Percentiles rank a stretch among this genome's conserved stretches.
Evolutionary conservation across 2,888 invertebrate genomes (phyloP).

Genomic region (Marasmarcha lunaedactyla): DNA sequence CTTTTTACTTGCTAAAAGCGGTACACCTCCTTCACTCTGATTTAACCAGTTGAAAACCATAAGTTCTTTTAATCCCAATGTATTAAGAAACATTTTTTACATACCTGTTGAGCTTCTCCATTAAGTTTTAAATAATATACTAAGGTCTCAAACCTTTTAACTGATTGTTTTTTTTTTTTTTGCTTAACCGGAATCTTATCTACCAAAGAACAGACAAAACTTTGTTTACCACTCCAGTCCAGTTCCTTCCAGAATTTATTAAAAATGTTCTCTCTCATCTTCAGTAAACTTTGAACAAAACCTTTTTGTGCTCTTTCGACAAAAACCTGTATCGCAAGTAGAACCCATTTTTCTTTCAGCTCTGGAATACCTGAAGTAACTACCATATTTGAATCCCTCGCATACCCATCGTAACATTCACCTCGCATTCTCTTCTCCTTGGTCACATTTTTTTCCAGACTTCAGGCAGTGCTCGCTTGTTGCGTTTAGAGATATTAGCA

Average conservation of each 20-base stretch:
- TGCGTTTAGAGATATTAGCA: too few species aligned
- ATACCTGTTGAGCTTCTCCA: too few species aligned
- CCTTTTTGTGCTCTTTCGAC: constrained; percentile 7
- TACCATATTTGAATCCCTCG: too few species aligned
- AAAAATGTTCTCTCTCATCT: constrained; percentile 8
- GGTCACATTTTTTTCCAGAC: too few species aligned
- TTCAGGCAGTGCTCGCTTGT: too few species aligned
- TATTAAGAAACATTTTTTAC: too few species aligned
- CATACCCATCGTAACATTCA: too few species aligned
- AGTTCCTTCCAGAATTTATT: constrained; percentile 9
- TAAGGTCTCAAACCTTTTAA: constrained; percentile 8
- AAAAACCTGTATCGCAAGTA: constrained; percentile 5
- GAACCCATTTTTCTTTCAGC: constrained; percentile 7
- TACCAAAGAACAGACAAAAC: constrained; percentile 9
- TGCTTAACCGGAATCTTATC: constrained; percentile 8
- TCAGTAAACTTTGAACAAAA: constrained; percentile 8
- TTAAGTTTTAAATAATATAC: constrained; percentile 5
- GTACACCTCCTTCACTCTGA: too few species aligned
- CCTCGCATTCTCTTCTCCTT: too few species aligned
- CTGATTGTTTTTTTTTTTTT: constrained; percentile 8
- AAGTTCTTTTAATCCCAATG: too few species aligned
- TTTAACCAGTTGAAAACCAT: too few species aligned
- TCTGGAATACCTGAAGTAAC: background rate
- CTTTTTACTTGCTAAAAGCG: too few species aligned
- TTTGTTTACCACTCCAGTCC: constrained; percentile 8